Conservation (phyloP, 2,888 invertebrate genomes). For the Zelleria hepariella region DNA sequence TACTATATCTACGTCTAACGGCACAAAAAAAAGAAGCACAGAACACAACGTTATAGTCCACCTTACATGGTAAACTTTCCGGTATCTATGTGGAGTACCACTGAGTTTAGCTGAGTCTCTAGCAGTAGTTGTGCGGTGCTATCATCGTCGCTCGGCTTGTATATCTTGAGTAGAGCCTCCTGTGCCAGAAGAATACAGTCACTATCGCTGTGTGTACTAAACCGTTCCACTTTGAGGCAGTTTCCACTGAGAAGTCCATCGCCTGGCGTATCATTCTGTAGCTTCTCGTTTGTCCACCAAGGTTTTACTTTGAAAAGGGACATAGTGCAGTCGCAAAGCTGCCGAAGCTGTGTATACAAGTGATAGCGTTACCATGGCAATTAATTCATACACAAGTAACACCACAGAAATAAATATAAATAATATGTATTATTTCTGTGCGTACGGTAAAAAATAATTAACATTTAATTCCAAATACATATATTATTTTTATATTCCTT, state of each 20-base stretch:
- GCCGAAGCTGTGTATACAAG: background rate
- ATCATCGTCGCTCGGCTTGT: conserved; percentile 43
- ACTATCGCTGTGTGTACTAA: conserved; percentile 85
- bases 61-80: conserved; percentile 91
- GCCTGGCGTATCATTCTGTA: conserved; percentile 63
- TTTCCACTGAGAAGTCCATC: conserved; percentile 74
- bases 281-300: conserved; percentile 86
- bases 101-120: conserved; percentile 80
- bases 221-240: conserved; percentile 78
- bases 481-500: too few relatives aligned
- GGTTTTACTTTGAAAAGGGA: conserved; percentile 92
- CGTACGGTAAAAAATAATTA: too few relatives aligned
- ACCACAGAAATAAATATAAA: too few relatives aligned
- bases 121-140: conserved; percentile 79
- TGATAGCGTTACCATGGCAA: background rate
- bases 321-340: conserved; percentile 67
- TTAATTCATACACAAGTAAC: background rate
- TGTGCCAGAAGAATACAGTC: conserved; percentile 79
- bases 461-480: too few relatives aligned
- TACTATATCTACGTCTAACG: too few relatives aligned
- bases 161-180: conserved; percentile 43
- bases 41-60: too few relatives aligned
- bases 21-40: too few relatives aligned
- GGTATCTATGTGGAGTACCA: conserved; percentile 85
- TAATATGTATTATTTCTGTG: too few relatives aligned